These are phyloP conservation scores for Gallinago media DNA, from an alignment of 2,113 vertebrate genomes.

Conservation along the genomic window DNA sequence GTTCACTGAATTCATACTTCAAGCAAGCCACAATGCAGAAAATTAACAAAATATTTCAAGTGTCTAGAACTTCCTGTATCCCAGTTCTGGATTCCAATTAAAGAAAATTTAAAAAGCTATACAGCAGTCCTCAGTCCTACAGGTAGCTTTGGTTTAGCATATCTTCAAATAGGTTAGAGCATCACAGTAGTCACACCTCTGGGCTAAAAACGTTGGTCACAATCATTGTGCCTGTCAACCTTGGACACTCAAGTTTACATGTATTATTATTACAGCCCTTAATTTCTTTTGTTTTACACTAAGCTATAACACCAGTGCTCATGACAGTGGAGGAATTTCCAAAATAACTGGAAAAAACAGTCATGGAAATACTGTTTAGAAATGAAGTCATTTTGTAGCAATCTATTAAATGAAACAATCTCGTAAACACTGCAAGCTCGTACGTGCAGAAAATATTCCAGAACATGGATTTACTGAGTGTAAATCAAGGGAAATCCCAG, in stretches of 20 bases:
- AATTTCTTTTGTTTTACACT: not conserved
- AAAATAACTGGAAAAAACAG: not conserved
- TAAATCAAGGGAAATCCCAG: not conserved
- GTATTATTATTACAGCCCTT: not conserved
- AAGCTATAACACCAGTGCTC: not conserved
- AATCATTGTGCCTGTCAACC: not conserved
- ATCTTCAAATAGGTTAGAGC: not conserved
- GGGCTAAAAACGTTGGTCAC: not conserved
- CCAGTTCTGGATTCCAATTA: not conserved
- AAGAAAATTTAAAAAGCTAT: not conserved
- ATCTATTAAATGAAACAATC: not conserved
- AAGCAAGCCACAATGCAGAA: conserved; percentile 17
- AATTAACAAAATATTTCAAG: not conserved
- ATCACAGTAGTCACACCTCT: not conserved
- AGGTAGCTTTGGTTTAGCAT: not conserved
- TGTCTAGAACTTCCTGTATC: not conserved
- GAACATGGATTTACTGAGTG: not conserved
- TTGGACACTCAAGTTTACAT: not conserved
- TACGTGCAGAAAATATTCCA: not conserved
- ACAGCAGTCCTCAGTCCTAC: not conserved
- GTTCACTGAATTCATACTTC: not conserved
- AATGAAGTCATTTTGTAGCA: not conserved
- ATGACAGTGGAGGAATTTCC: not conserved
- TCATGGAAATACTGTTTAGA: not conserved
- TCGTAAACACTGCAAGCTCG: not conserved